These are phyloP conservation scores for Troglohyphantes excavatus DNA, from an alignment of 2,888 invertebrate genomes.

Conservation along the genomic window DNA sequence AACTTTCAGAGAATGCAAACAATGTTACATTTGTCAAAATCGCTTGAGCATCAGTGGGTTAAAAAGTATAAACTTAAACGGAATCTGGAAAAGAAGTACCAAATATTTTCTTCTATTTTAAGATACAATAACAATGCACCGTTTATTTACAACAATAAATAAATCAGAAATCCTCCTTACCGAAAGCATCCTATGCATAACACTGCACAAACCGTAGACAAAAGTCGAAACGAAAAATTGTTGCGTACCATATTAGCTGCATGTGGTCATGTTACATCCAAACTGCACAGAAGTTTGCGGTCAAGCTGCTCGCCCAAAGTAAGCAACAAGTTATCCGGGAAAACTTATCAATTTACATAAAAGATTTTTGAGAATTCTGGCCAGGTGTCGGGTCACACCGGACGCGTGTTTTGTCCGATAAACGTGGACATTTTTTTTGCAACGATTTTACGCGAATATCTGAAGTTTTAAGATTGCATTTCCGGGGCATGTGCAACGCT, in stretches of 20 bases:
- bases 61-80: no score
- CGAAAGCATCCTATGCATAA: constrained; percentile 3
- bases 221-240: constrained; percentile 6
- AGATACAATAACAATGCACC: no score
- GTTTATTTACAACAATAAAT: no score
- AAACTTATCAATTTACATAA: constrained; percentile 9
- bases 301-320: background rate
- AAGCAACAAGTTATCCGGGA: background rate
- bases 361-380: constrained; percentile 27
- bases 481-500: constrained; percentile 29
- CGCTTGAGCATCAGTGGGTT: no score
- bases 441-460: constrained; percentile 25
- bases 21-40: no score
- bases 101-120: no score
- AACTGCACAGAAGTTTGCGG: background rate
- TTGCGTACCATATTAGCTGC: constrained; percentile 36
- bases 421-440: background rate
- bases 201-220: background rate
- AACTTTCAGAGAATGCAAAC: no score
- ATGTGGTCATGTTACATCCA: background rate
- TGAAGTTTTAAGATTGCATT: constrained; percentile 35
- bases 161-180: no score
- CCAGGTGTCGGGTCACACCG: constrained; percentile 8
- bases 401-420: constrained; percentile 39
- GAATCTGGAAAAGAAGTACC: no score